Conservation (phyloP, 2,113 vertebrate genomes). For the Hippocampus guttulatus region DNA sequence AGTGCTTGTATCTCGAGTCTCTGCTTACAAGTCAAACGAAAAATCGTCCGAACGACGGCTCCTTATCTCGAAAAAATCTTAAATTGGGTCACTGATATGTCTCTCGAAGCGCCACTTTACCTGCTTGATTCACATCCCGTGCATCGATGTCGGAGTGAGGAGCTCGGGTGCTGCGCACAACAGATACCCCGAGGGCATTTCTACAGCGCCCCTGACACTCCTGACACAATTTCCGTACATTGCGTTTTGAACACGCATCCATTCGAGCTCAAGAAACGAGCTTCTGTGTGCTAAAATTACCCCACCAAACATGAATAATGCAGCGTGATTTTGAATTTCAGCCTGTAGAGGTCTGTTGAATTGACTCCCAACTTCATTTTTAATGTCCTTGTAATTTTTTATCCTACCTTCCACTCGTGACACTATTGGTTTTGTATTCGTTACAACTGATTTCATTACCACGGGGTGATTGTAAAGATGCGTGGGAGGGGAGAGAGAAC, state of each 20-base stretch:
- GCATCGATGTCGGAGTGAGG: background rate
- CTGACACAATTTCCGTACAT: background rate
- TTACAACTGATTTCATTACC: background rate
- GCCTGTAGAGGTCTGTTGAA: constrained; percentile 7
- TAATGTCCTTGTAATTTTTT: constrained; percentile 19
- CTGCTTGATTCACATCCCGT: background rate
- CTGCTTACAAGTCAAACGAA: too few species aligned
- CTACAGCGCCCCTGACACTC: background rate
- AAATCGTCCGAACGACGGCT: too few species aligned
- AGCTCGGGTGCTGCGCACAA: background rate
- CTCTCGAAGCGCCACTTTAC: too few species aligned
- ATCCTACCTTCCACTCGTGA: constrained; percentile 14
- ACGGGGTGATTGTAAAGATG: background rate
- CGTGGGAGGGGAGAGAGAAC: background rate
- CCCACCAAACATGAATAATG: constrained; percentile 21
- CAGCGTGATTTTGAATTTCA: constrained; percentile 26
- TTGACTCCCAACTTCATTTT: constrained; percentile 30
- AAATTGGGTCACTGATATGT: too few species aligned
- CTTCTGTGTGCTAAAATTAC: background rate
- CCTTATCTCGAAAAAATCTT: too few species aligned
- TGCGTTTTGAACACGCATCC: background rate
- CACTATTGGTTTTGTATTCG: background rate
- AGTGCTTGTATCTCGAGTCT: too few species aligned
- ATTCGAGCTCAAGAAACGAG: background rate
- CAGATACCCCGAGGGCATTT: background rate